phyloP scores from a whole-genome alignment of 92 coral and sea anemone species.

The Virgularia gustaviana region DNA sequence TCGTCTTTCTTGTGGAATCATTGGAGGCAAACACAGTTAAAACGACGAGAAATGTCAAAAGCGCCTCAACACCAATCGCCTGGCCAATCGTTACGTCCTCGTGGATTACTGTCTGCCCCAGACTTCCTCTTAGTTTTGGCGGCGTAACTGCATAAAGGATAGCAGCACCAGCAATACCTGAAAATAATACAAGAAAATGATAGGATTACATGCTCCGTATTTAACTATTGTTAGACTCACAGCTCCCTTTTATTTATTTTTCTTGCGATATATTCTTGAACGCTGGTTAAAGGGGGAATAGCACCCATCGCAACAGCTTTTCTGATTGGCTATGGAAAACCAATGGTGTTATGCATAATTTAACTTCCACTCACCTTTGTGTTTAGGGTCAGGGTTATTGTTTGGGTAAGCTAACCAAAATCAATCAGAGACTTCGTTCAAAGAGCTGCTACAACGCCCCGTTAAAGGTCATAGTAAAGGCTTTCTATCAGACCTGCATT shows the following conservation, averaged over 20 bases:
- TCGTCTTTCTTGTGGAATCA: slow-evolving; percentile 66
- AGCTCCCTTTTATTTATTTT: background rate
- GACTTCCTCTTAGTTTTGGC: slow-evolving; percentile 51
- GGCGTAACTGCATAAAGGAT: slow-evolving; percentile 74
- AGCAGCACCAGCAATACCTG: slow-evolving; percentile 83
- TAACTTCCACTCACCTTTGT: no score
- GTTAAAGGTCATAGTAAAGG: no score
- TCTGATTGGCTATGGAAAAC: no score
- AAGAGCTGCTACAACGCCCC: no score
- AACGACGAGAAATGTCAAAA: slow-evolving; percentile 69
- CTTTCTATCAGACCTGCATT: no score
- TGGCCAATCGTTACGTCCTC: slow-evolving; percentile 71
- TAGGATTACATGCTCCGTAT: background rate
- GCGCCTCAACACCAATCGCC: slow-evolving; percentile 70
- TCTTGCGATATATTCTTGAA: no score
- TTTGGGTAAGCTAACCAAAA: no score
- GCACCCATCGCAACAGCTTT: no score
- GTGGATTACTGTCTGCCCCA: slow-evolving; percentile 65
- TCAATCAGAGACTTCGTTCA: no score
- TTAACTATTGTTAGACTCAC: background rate
- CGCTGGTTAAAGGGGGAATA: no score
- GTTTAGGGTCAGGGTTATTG: no score
- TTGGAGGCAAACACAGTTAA: slow-evolving; percentile 66
- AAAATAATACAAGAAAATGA: background rate
- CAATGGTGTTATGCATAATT: no score